Percentiles rank a stretch among this genome's conserved stretches.
Evolutionary conservation across 2,888 invertebrate genomes (phyloP).

Genomic region (Synanthedon andrenaeformis): DNA sequence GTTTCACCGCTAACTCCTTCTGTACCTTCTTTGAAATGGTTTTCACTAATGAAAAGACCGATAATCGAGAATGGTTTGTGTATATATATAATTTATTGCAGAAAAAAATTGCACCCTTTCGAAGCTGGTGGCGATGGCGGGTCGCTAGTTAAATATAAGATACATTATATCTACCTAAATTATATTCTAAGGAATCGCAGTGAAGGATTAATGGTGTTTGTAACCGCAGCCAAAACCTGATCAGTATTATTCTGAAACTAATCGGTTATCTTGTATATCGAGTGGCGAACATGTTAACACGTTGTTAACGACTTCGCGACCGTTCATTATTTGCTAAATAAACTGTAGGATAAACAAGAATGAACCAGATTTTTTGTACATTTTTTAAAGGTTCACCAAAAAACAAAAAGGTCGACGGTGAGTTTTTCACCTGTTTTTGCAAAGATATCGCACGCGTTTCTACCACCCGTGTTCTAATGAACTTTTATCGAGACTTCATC

Average conservation of each 20-base stretch:
- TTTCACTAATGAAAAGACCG: too few relatives aligned
- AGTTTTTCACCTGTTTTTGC: slow-evolving; percentile 41
- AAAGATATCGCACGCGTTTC: slow-evolving; percentile 43
- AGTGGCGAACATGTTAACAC: slow-evolving; percentile 13
- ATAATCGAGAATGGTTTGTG: too few relatives aligned
- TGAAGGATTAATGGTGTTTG: too few relatives aligned
- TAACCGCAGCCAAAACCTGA: too few relatives aligned
- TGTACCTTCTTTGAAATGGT: too few relatives aligned
- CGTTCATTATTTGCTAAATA: slow-evolving; percentile 55
- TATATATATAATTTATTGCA: too few relatives aligned
- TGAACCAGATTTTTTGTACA: slow-evolving; percentile 32
- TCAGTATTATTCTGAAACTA: not conserved
- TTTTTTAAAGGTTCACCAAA: slow-evolving; percentile 44
- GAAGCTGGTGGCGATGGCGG: too few relatives aligned
- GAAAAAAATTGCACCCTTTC: too few relatives aligned
- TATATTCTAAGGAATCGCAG: too few relatives aligned
- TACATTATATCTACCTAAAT: too few relatives aligned
- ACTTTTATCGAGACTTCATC: slow-evolving; percentile 53
- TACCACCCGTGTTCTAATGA: slow-evolving; percentile 64
- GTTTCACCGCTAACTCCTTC: too few relatives aligned
- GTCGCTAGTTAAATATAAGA: too few relatives aligned
- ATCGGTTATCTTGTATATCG: not conserved
- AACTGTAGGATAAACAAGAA: slow-evolving; percentile 37
- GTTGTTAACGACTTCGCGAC: slow-evolving; percentile 46
- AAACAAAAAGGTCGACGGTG: slow-evolving; percentile 27